Conservation (phyloP, 2,797 vertebrate genomes). For the Thamnophis elegans region DNA sequence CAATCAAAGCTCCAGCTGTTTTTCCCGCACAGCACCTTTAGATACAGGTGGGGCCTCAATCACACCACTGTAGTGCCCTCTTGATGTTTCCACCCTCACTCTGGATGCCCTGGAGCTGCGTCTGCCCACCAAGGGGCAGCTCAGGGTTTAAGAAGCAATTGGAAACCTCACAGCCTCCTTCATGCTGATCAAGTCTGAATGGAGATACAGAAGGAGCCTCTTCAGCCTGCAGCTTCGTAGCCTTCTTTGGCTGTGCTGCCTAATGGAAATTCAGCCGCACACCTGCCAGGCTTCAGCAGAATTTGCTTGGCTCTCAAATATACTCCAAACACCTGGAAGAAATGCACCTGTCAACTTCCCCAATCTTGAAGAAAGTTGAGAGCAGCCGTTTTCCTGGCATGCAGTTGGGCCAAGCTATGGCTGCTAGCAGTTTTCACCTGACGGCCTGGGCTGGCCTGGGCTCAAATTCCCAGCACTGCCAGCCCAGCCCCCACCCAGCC, state of each 20-base stretch:
- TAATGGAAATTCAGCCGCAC: background rate
- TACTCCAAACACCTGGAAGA: background rate
- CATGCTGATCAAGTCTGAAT: background rate
- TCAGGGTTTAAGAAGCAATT: background rate
- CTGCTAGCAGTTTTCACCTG: background rate
- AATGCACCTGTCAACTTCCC: background rate
- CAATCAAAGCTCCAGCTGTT: background rate
- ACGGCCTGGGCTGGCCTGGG: background rate
- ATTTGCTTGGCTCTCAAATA: background rate
- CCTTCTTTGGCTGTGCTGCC: background rate
- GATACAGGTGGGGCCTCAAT: background rate
- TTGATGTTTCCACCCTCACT: background rate
- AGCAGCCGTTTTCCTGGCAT: background rate
- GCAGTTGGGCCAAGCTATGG: background rate
- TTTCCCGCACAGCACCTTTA: background rate
- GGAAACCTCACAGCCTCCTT: background rate
- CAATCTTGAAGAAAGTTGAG: background rate
- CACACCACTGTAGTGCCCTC: background rate
- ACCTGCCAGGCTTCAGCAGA: background rate
- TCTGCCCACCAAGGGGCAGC: background rate
- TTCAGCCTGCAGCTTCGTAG: background rate
- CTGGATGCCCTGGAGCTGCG: background rate
- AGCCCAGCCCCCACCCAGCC: background rate
- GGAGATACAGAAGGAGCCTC: background rate
- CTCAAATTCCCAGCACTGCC: background rate